Evolutionary conservation across 2,113 vertebrate species (phyloP), one percentile per base, ranked within the genome.

Genomic region (Limanda limanda): DNA sequence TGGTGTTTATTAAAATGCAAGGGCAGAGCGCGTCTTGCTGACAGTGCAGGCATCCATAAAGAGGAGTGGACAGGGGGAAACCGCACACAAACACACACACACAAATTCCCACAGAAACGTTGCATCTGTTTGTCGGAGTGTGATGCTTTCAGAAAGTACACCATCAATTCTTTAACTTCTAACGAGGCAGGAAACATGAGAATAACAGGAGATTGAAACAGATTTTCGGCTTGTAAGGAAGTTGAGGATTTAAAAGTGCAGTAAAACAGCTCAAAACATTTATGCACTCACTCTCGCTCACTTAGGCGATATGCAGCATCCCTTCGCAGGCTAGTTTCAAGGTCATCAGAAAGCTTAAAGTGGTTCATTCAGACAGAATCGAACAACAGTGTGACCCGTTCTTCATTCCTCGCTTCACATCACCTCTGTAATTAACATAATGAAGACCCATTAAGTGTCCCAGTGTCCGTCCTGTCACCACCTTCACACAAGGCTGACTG

Each of bases 401-500:
- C 75, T 74, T 88, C 78, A 90, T 81, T 74, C 86, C 40, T 23
- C 13, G 78, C 83, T 84, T 82, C 71, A 82, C 81, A 91, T 93
- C 89, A 76, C 83, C 72, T 72, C 74, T 71, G 48, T 92, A 93
- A 94, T 94, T 91, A 91, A 90, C 67, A 17, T 91, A 93, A 94
- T 94, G 91, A 95, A 93, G 92, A 94, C 92, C 92, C 93, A 90
- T 94, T 88, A 91, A 90, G 72, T 79, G 79, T 90, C 84, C 60
- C n/a, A 2, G 61, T 61, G 74, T 81, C 76, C 70, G 68, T 67
- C 47, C 68, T 79, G 76, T 74, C 78, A 7, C 74, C 12, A 83
- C 77, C 84, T 65, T 78, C 78, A 74, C 87, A 86, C 47, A 68
- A 54, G n/a, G 18, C 58, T 57, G 31, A 31, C 31, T 1, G 31